Evolutionary conservation across 2,113 vertebrate genomes (phyloP).

Genomic region (Hemibates koningsi): DNA sequence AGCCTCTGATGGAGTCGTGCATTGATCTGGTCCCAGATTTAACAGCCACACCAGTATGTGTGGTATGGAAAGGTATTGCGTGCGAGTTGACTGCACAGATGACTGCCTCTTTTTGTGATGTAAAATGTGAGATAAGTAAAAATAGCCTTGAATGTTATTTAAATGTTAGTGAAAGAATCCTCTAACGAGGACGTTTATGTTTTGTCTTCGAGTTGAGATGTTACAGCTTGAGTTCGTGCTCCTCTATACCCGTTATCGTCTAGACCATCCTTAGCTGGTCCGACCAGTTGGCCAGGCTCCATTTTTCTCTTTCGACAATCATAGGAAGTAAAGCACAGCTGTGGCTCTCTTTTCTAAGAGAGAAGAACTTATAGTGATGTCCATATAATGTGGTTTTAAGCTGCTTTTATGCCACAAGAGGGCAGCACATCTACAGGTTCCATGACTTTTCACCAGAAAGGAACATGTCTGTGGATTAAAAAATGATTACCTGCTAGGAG

Average conservation of each 20-base stretch:
- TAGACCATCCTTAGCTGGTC: background rate
- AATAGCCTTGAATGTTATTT: background rate
- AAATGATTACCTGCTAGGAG: background rate
- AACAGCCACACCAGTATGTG: background rate
- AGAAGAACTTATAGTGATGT: background rate
- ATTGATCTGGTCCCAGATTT: fast-evolving
- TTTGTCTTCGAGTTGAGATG: background rate
- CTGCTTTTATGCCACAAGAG: conserved; percentile 19
- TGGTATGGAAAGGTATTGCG: background rate
- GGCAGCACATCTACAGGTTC: conserved; percentile 7
- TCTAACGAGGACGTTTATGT: background rate
- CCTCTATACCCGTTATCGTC: background rate
- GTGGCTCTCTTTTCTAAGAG: background rate
- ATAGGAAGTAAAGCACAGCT: background rate
- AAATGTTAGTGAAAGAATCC: fast-evolving
- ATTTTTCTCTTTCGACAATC: background rate
- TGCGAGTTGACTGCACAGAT: too few species aligned
- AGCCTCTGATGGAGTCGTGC: background rate
- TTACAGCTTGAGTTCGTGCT: background rate
- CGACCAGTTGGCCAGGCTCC: background rate
- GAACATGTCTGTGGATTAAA: background rate
- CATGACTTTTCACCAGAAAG: background rate
- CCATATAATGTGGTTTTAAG: background rate
- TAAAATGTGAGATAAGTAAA: background rate
- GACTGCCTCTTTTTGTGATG: background rate